Base-by-base conservation (phyloP, 2,797 vertebrate genomes). In the Anabas testudineus region DNA sequence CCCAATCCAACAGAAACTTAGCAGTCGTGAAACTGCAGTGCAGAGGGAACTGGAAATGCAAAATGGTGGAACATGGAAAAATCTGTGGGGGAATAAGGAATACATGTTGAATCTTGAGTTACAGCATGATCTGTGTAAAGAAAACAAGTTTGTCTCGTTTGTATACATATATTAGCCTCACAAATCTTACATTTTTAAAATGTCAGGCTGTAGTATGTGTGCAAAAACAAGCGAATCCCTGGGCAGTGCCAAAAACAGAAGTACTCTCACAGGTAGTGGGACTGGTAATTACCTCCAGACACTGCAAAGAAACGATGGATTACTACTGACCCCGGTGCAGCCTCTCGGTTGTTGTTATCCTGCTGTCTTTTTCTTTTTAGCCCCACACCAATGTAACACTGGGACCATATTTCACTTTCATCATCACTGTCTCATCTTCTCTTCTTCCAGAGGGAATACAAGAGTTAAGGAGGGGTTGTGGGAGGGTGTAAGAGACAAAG, bases 401-500 rank as follows among this genome's bases (percentile, higher is more conserved):
- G 70, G 66, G 53, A 41, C 39, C 13, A 21, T 72, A 62, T 73
- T 53, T 46, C 21, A 39, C 51, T 69, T 60, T 70, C 49, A 57
- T 79, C 68, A 71, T 74, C 52, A 22, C 10, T 28, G 47, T 63
- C 46, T 71, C 49, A 55, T 80, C 52, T 68, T 45, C 30, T 59
- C 21, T 32, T 73, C 46, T 64, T 43, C 58, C 4, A 0, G 28
- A 59, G 64, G 46, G 63, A 79, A 56, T 48, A 42, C 37, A 60
- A 43, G 47, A 42, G 42, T 46, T 39, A 28, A 63, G 37, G 45
- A 60, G 66, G 66, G 53, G 28, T 21, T 46, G 43, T 53, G 37
- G 16, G 22, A 63, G 41, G 9, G 36, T 73, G 47, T 55, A 48
- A 72, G 62, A 45, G 47, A 26, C 58, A 5, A 26, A 64, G 46